Percentiles rank a stretch among this genome's conserved stretches.
These are phyloP conservation scores for Nemurella pictetii DNA, from an alignment of 2,888 invertebrate genomes.

Conservation along the genomic window DNA sequence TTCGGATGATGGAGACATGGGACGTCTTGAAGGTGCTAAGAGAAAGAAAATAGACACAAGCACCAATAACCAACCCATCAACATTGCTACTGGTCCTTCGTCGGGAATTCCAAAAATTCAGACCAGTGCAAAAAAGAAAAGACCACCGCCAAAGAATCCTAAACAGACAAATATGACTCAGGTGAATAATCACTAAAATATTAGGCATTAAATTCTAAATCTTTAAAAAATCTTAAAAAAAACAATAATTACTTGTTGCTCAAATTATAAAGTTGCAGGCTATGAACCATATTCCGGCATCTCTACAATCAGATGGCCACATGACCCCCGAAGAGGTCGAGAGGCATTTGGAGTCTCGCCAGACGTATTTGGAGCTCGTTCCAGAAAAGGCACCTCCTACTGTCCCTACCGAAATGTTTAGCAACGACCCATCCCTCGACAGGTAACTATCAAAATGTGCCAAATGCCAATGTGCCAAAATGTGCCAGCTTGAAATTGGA, in stretches of 20 bases:
- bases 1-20: constrained; percentile 73
- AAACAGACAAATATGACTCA: constrained; percentile 51
- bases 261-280: constrained; percentile 37
- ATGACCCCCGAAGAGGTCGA: constrained; percentile 93
- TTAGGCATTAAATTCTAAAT: no score
- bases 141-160: constrained; percentile 53
- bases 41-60: constrained; percentile 60
- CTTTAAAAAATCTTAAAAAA: no score
- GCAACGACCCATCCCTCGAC: constrained; percentile 87
- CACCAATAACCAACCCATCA: constrained; percentile 49
- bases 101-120: constrained; percentile 51
- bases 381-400: constrained; percentile 87
- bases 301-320: constrained; percentile 72
- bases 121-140: constrained; percentile 57
- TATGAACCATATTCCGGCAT: constrained; percentile 50
- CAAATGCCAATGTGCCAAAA: no score
- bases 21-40: constrained; percentile 58
- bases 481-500: no score
- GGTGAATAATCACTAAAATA: constrained; percentile 43
- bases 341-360: constrained; percentile 82
- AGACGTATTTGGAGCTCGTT: constrained; percentile 76
- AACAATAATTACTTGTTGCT: background rate
- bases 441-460: no score
- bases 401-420: constrained; percentile 92
- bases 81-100: constrained; percentile 13